Evolutionary conservation across 2,888 invertebrate genomes (phyloP).

Genomic region (Brenthis hecate): DNA sequence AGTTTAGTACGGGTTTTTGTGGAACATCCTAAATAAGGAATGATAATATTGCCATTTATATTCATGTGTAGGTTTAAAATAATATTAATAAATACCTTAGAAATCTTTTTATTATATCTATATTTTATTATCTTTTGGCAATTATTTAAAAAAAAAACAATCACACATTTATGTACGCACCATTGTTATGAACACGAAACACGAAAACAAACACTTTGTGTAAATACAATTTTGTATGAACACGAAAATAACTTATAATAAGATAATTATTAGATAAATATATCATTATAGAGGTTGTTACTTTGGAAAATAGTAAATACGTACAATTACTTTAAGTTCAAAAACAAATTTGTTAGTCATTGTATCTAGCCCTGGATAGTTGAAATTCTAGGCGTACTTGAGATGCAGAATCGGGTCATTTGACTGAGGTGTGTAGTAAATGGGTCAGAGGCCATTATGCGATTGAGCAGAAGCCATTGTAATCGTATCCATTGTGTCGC

Average conservation of each 20-base stretch:
- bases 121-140: no score
- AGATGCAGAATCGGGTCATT: conserved; percentile 62
- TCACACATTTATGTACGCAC: no score
- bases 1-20: conserved; percentile 12
- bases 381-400: background rate
- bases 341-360: background rate
- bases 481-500: conserved; percentile 47
- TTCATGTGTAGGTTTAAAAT: background rate
- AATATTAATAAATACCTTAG: background rate
- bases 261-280: no score
- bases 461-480: conserved; percentile 65
- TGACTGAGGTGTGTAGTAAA: conserved; percentile 63
- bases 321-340: background rate
- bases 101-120: no score
- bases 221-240: no score
- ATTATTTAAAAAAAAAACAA: no score
- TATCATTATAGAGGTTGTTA: no score
- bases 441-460: conserved; percentile 64
- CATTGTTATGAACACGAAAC: no score
- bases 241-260: no score
- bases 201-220: no score
- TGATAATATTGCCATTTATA: background rate
- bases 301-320: no score
- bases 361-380: background rate
- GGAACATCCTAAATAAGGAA: background rate